A percentile compares a stretch with the other conserved stretches of the same genome.
Conservation (phyloP, 2,888 invertebrate species). For the Tromatobia lineatoria region DNA sequence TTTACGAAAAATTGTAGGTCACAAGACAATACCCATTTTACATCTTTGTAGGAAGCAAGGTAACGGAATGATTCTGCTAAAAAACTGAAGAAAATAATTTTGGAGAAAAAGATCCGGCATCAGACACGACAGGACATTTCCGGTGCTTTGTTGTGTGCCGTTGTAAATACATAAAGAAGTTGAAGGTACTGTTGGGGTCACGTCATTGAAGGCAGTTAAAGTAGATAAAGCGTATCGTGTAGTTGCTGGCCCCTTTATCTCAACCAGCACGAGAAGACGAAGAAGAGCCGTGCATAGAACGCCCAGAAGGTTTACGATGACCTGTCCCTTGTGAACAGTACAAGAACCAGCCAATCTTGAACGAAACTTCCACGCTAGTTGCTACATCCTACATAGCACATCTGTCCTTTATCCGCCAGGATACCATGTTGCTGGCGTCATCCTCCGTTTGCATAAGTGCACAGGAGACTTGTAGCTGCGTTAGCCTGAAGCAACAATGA, state of each 20-base stretch:
- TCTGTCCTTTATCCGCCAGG: neutral
- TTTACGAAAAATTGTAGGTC: too few species aligned
- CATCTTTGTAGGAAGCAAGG: too few species aligned
- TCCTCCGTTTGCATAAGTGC: constrained; percentile 22
- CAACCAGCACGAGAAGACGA: neutral
- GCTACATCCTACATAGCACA: neutral
- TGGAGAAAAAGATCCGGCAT: neutral
- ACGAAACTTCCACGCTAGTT: constrained; percentile 15
- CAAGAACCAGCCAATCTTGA: constrained; percentile 31
- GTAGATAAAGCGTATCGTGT: neutral
- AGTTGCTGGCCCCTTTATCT: neutral
- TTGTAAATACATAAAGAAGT: neutral
- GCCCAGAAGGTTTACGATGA: constrained; percentile 11
- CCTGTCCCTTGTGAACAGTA: constrained; percentile 4
- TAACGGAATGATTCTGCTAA: too few species aligned
- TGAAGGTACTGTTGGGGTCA: neutral
- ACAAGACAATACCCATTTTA: too few species aligned
- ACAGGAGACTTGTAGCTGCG: constrained; percentile 47
- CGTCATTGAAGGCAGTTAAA: neutral
- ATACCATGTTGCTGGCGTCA: neutral
- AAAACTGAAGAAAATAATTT: too few species aligned
- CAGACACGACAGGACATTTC: neutral
- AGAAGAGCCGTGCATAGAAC: neutral
- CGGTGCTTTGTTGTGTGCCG: neutral
- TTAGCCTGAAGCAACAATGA: constrained; percentile 47